phyloP scores from a whole-genome alignment of 2,113 vertebrate species.

The Ginglymostoma cirratum region DNA sequence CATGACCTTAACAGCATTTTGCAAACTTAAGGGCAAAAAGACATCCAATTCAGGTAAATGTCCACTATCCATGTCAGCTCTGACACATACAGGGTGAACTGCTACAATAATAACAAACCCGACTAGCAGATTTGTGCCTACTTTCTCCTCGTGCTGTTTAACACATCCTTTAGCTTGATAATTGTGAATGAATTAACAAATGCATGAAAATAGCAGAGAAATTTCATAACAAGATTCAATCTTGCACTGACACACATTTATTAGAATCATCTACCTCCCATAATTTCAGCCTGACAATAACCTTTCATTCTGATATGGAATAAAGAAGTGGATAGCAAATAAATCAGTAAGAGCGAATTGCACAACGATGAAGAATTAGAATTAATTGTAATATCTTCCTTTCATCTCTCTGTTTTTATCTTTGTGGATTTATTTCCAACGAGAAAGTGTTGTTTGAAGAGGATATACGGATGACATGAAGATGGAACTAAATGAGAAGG shows the following conservation, averaged over 20 bases:
- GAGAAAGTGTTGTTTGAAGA: neutral
- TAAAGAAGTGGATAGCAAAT: neutral
- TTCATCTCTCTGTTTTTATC: neutral
- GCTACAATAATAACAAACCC: neutral
- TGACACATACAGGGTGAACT: neutral
- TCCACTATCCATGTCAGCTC: neutral
- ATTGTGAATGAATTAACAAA: neutral
- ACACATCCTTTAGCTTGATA: neutral
- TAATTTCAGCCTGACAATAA: neutral
- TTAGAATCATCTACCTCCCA: neutral
- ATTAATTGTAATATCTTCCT: neutral
- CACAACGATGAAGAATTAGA: neutral
- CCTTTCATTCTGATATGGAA: neutral
- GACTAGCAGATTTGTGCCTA: neutral
- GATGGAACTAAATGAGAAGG: neutral
- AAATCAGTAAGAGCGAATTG: neutral
- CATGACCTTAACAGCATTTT: neutral
- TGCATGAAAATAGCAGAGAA: neutral
- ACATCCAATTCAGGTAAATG: neutral
- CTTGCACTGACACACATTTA: neutral
- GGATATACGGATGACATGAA: neutral
- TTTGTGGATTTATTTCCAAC: neutral
- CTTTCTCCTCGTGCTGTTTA: neutral
- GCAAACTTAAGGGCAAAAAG: neutral
- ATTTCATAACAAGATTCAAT: neutral